Conservation (phyloP, 2,113 vertebrate genomes). For the Ondatra zibethicus region DNA sequence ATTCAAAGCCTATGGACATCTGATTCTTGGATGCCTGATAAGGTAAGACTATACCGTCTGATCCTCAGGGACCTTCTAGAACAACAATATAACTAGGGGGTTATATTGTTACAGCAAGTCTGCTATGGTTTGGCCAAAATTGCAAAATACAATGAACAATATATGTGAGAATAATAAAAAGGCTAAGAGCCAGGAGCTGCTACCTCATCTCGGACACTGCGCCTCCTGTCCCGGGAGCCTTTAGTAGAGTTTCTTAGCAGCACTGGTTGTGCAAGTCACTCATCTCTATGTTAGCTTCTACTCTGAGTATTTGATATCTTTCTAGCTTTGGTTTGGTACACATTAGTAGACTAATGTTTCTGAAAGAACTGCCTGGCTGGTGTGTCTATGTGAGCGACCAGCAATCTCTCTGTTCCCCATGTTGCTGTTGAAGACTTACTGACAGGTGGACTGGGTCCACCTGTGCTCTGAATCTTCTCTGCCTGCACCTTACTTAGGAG, state of each 20-base stretch:
- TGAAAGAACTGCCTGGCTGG: background rate
- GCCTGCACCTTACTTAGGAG: fast-evolving
- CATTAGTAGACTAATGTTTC: background rate
- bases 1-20: background rate
- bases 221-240: background rate
- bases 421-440: background rate
- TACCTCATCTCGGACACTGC: no score
- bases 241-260: background rate
- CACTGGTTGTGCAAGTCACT: constrained; percentile 48
- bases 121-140: background rate
- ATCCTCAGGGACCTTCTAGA: no score
- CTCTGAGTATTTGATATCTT: background rate
- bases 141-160: constrained; percentile 5
- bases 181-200: background rate
- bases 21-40: background rate
- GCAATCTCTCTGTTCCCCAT: background rate
- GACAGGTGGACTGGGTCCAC: background rate
- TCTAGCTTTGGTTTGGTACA: constrained; percentile 12
- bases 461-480: background rate
- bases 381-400: background rate
- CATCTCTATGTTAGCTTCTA: constrained; percentile 27
- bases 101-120: background rate
- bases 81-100: no score
- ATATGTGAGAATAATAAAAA: constrained; percentile 24
- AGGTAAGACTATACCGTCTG: background rate